Conservation (phyloP, 2,113 vertebrate genomes). For the Pygoscelis adeliae region DNA sequence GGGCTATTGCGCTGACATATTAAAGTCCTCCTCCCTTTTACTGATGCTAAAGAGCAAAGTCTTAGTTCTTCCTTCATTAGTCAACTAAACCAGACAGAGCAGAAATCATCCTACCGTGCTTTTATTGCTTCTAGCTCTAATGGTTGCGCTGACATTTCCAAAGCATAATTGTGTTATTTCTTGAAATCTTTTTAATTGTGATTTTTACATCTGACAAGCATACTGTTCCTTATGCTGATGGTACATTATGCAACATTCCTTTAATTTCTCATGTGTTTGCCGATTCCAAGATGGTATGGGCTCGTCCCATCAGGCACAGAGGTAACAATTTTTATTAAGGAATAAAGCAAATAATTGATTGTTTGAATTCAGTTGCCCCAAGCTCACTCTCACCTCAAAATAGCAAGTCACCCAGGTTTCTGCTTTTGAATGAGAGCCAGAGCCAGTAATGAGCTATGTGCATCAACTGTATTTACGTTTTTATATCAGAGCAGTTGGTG, state of each 20-base stretch:
- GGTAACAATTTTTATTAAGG: not conserved
- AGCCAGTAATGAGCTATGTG: not conserved
- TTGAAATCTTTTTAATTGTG: constrained; percentile 1
- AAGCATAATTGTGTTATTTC: constrained; percentile 1
- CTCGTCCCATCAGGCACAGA: not conserved
- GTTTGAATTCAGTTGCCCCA: not conserved
- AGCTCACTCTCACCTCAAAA: not conserved
- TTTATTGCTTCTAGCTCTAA: not conserved
- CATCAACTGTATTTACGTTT: not conserved
- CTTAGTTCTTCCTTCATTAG: not conserved
- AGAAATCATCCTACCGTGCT: not conserved
- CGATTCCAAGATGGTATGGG: not conserved
- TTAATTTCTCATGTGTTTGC: not conserved
- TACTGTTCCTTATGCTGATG: not conserved
- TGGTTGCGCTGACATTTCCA: constrained; percentile 11
- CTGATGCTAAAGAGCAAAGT: not conserved
- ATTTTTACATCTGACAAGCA: constrained; percentile 9
- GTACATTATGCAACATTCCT: not conserved
- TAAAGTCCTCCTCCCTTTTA: not conserved
- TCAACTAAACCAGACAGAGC: not conserved
- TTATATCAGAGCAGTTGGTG: not conserved
- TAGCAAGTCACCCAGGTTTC: not conserved
- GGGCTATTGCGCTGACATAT: not conserved
- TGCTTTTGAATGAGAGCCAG: not conserved
- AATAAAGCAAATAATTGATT: not conserved